Percentiles rank a stretch among this genome's conserved stretches.
phyloP scores from a whole-genome alignment of 2,113 vertebrate genomes.

The Chroicocephalus ridibundus region DNA sequence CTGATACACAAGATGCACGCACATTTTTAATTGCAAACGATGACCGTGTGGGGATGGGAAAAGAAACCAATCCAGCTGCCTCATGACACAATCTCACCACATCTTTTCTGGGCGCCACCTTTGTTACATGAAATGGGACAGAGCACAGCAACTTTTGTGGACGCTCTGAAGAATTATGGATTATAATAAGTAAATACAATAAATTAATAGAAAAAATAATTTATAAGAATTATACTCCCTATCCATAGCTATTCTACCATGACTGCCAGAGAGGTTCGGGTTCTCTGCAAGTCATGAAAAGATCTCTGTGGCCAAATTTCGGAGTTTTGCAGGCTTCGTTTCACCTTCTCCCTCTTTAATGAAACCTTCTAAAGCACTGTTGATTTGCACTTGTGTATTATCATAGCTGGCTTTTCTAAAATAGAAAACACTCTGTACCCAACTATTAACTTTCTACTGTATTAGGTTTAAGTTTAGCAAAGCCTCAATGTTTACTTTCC shows the following conservation, averaged over 20 bases:
- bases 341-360: not conserved
- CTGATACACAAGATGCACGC: rapidly evolving
- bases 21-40: not conserved
- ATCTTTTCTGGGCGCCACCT: not conserved
- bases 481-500: slow-evolving; percentile 38
- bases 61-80: not conserved
- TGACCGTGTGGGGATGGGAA: not conserved
- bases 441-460: slow-evolving; percentile 31
- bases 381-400: not conserved
- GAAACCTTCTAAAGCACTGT: not conserved
- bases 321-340: not conserved
- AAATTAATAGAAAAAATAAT: not conserved
- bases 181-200: not conserved
- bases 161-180: not conserved
- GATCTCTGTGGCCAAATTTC: not conserved
- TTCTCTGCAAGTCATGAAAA: not conserved
- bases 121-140: not conserved
- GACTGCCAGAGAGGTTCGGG: not conserved
- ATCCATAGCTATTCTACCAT: not conserved
- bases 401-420: not conserved
- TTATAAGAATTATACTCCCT: not conserved
- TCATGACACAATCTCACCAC: not conserved
- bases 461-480: slow-evolving; percentile 42
- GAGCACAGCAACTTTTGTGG: not conserved
- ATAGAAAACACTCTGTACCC: not conserved